Percentiles rank a stretch among this genome's conserved stretches.
These are phyloP conservation scores for Bimastos eiseni DNA, from an alignment of 2,888 invertebrate genomes.

Conservation along the genomic window DNA sequence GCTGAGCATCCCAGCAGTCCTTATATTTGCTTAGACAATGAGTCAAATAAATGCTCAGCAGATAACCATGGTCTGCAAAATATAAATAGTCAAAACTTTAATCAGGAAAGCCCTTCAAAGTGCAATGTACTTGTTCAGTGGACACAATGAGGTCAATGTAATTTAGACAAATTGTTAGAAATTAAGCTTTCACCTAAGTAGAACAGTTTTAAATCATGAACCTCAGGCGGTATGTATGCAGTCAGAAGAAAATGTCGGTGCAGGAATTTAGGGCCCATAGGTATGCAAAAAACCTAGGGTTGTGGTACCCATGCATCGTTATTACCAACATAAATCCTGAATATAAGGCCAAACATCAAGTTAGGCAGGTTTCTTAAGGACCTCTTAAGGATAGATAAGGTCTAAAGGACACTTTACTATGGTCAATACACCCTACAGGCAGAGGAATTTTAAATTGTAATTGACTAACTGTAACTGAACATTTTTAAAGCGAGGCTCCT, in stretches of 20 bases:
- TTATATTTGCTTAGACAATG: too few relatives aligned
- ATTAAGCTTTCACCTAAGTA: background rate
- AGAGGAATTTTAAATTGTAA: background rate
- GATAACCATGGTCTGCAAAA: background rate
- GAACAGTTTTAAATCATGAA: background rate
- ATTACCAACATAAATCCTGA: background rate
- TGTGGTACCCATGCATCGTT: background rate
- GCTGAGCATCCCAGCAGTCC: too few relatives aligned
- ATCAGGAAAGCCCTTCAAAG: background rate
- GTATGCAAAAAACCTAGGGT: background rate
- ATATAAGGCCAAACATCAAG: background rate
- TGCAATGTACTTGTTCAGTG: background rate
- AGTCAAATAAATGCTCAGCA: background rate
- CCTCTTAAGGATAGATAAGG: background rate
- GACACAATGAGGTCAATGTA: slow-evolving; percentile 3
- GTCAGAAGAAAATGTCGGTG: background rate
- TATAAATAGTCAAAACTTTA: background rate
- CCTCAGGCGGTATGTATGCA: background rate
- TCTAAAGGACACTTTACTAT: background rate
- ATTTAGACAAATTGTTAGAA: background rate
- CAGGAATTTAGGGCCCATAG: background rate
- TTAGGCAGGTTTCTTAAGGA: background rate
- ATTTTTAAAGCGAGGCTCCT: too few relatives aligned
- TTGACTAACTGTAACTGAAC: too few relatives aligned
- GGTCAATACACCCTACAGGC: background rate